Conservation (phyloP, 2,888 invertebrate species). For the Antitype chi region DNA sequence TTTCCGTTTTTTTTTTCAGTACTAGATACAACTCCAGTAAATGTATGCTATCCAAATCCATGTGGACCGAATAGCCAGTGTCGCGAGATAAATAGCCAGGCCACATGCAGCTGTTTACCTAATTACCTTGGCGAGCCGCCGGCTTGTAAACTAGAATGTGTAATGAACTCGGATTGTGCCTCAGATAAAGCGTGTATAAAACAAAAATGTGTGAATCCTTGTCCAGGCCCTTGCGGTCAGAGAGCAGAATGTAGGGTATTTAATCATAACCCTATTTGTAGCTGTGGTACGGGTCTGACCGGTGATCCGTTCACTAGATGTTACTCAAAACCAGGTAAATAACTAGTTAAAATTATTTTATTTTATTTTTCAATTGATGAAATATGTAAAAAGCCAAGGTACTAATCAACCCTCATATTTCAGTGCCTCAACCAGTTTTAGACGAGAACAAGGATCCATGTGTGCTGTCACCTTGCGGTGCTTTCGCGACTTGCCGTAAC, state of each 20-base stretch:
- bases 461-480: conserved; percentile 92
- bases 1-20: conserved; percentile 78
- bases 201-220: conserved; percentile 93
- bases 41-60: conserved; percentile 90
- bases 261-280: conserved; percentile 93
- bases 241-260: conserved; percentile 93
- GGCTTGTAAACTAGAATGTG: conserved; percentile 92
- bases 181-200: conserved; percentile 92
- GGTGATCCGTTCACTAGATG: conserved; percentile 93
- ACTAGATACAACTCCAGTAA: conserved; percentile 79
- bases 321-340: conserved; percentile 88
- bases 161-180: conserved; percentile 92
- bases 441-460: conserved; percentile 91
- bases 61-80: conserved; percentile 92
- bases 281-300: conserved; percentile 91
- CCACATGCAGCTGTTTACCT: conserved; percentile 93
- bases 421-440: conserved; percentile 79
- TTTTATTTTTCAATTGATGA: background rate
- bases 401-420: conserved; percentile 56
- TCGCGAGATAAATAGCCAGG: conserved; percentile 90
- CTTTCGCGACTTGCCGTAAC: conserved; percentile 91
- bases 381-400: background rate
- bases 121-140: conserved; percentile 93
- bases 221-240: conserved; percentile 93
- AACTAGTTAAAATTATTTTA: background rate